A percentile compares a stretch with the other conserved stretches of the same genome.
These are phyloP conservation scores for Pelochelys cantorii DNA, from an alignment of 2,797 vertebrate species.

Conservation along the genomic window DNA sequence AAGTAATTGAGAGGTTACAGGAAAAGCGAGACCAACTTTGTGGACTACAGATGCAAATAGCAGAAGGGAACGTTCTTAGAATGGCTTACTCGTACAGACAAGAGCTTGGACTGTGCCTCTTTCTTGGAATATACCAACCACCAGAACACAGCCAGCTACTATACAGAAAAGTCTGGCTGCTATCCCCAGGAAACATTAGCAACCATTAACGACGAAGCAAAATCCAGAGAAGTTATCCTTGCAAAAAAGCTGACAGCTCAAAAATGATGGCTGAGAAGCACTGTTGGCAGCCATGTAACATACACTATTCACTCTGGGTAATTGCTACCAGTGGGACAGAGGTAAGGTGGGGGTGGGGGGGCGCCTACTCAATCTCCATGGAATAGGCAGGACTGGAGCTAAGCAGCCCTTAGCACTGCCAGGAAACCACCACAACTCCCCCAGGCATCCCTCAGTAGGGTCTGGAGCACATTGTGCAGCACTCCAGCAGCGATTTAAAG, in stretches of 20 bases:
- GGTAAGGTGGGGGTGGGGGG: too few species aligned
- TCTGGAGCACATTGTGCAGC: too few species aligned
- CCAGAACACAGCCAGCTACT: conserved; percentile 48
- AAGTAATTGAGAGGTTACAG: conserved; percentile 44
- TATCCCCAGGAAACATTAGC: conserved; percentile 44
- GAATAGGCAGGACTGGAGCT: too few species aligned
- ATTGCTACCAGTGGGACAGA: not conserved
- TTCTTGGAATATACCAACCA: conserved; percentile 71
- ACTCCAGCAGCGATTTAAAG: too few species aligned
- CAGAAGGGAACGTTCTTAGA: conserved; percentile 72
- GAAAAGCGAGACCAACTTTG: conserved; percentile 52
- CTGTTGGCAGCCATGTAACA: not conserved
- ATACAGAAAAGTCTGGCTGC: conserved; percentile 58
- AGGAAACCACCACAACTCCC: too few species aligned
- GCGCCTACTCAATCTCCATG: too few species aligned
- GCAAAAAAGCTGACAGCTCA: conserved; percentile 41
- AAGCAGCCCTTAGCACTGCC: too few species aligned
- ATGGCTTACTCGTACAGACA: conserved; percentile 71
- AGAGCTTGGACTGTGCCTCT: conserved; percentile 67
- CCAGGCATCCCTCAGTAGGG: too few species aligned
- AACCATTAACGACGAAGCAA: conserved; percentile 50
- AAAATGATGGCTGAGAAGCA: not conserved
- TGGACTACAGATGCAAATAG: conserved; percentile 52
- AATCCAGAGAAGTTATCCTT: conserved; percentile 16
- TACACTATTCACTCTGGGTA: not conserved